These are phyloP conservation scores for Rostratula benghalensis DNA, from an alignment of 2,113 vertebrate species.

Conservation along the genomic window DNA sequence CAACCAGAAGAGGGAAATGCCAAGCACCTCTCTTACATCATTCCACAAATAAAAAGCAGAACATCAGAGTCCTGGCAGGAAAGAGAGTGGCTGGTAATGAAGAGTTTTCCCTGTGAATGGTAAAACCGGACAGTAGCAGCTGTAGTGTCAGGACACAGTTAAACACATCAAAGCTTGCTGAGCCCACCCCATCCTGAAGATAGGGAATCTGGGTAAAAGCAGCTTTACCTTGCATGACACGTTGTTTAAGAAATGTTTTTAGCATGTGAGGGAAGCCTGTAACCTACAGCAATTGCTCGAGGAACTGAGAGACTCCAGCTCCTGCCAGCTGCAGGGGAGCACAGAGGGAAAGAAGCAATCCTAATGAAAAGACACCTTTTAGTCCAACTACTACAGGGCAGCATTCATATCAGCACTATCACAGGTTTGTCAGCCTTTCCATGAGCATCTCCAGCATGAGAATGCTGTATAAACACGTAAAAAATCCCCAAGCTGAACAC, in stretches of 20 bases:
- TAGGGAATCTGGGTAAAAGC: not conserved
- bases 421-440: not conserved
- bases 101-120: not conserved
- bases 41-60: not conserved
- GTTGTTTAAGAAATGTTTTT: not conserved
- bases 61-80: not conserved
- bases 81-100: not conserved
- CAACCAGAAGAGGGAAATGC: not conserved
- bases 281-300: not conserved
- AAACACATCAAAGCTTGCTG: not conserved
- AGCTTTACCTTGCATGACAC: not conserved
- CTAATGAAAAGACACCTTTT: not conserved
- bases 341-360: not conserved
- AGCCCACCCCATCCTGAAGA: not conserved
- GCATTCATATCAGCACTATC: not conserved
- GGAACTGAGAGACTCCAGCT: not conserved
- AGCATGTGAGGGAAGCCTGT: not conserved
- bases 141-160: not conserved
- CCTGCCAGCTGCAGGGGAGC: not conserved
- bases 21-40: not conserved
- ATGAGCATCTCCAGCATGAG: rapidly evolving
- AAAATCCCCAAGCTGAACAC: not conserved
- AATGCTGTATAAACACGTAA: not conserved
- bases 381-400: not conserved
- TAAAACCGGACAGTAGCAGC: not conserved